These are phyloP conservation scores for Struthidea cinerea DNA, from an alignment of 2,113 vertebrate species.

Conservation along the genomic window DNA sequence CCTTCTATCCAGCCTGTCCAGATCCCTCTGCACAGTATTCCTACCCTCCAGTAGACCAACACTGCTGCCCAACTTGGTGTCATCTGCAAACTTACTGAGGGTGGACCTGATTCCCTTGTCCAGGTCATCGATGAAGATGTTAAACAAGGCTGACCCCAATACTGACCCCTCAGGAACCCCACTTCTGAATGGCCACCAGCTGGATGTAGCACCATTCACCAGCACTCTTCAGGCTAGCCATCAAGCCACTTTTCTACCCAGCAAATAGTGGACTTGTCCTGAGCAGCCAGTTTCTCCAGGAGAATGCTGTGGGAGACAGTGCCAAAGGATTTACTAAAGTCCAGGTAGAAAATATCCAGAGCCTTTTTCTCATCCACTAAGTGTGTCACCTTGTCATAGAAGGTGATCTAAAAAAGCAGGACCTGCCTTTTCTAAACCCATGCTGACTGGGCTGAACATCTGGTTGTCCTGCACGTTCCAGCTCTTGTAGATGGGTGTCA, in stretches of 20 bases:
- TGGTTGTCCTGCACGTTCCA: fast-evolving
- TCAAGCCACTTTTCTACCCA: not conserved
- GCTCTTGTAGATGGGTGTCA: not conserved
- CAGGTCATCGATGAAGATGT: no score
- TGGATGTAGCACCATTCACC: not conserved
- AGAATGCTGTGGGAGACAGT: not conserved
- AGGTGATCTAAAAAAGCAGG: not conserved
- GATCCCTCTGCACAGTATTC: not conserved
- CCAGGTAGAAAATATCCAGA: not conserved
- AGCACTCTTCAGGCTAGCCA: not conserved
- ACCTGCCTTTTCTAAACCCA: not conserved
- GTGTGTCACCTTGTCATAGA: not conserved
- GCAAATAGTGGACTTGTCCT: no score
- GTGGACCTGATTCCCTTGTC: fast-evolving
- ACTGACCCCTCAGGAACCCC: not conserved
- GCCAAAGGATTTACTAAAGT: not conserved
- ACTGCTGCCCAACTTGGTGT: no score
- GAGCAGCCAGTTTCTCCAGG: not conserved
- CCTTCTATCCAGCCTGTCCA: not conserved
- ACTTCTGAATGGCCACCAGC: not conserved
- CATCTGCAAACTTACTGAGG: not conserved
- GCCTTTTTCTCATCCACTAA: not conserved
- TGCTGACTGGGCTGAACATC: not conserved
- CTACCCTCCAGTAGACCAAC: not conserved
- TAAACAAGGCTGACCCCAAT: not conserved